phyloP scores from a whole-genome alignment of 2,888 invertebrate genomes.

The Bibio marci region DNA sequence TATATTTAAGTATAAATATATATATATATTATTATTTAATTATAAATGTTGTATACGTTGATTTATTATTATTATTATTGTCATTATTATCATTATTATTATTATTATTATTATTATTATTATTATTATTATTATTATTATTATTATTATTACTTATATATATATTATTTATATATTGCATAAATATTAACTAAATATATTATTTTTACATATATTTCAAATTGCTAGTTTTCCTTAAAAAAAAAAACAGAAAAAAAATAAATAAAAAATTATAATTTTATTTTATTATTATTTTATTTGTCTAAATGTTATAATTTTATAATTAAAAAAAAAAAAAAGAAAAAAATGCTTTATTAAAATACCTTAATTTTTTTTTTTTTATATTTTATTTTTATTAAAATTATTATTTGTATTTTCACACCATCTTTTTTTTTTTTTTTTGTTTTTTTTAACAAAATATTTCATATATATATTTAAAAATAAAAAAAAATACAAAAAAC shows the following conservation, averaged over 20 bases:
- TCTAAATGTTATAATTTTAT: too few relatives aligned
- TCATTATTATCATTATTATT: conserved; percentile 11
- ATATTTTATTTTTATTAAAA: neutral
- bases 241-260: too few relatives aligned
- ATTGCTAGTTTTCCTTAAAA: conserved; percentile 4
- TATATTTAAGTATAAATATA: neutral
- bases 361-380: neutral
- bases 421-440: too few relatives aligned
- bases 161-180: conserved; percentile 1
- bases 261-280: too few relatives aligned
- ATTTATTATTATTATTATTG: conserved; percentile 20
- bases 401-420: too few relatives aligned
- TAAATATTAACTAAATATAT: conserved; percentile 2
- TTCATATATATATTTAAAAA: too few relatives aligned
- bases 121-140: conserved; percentile 17
- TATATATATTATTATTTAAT: conserved; percentile 6
- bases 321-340: neutral
- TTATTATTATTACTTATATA: neutral
- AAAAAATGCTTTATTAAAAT: neutral
- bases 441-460: too few relatives aligned
- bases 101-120: conserved; percentile 10
- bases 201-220: conserved; percentile 1
- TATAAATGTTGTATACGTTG: conserved; percentile 12
- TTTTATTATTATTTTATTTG: too few relatives aligned
- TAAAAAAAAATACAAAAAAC: too few relatives aligned